phyloP scores from a whole-genome alignment of 1,140 invertebrate genomes.

The Periplaneta americana region DNA sequence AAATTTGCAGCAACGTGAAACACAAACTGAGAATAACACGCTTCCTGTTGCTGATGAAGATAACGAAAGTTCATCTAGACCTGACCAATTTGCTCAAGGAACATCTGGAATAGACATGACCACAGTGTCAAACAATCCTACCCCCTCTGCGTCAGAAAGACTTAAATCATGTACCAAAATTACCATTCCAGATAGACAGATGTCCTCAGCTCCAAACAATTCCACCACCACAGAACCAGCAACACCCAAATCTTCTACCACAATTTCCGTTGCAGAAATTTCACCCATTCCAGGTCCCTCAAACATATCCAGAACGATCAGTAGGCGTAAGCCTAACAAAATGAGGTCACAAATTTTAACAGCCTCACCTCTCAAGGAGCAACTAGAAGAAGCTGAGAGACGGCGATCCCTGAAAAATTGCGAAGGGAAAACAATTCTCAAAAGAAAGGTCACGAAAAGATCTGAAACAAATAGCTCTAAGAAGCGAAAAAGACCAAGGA shows the following conservation, averaged over 20 bases:
- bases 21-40: not conserved
- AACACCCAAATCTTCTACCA: not conserved
- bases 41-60: not conserved
- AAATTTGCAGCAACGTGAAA: no score
- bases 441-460: not conserved
- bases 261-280: not conserved
- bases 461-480: not conserved
- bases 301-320: not conserved
- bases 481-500: not conserved
- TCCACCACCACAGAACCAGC: not conserved
- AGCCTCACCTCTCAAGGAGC: not conserved
- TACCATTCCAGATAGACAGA: not conserved
- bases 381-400: not conserved
- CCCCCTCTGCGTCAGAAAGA: not conserved
- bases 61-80: not conserved
- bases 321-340: not conserved
- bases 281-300: not conserved
- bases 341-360: slow-evolving; percentile 3
- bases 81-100: not conserved
- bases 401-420: not conserved
- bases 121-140: no score
- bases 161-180: not conserved
- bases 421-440: not conserved
- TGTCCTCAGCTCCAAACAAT: not conserved
- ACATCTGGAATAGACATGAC: no score